A percentile compares a stretch with the other conserved stretches of the same genome.
Conservation (phyloP, 2,113 vertebrate genomes). For the Microtus montanus region DNA sequence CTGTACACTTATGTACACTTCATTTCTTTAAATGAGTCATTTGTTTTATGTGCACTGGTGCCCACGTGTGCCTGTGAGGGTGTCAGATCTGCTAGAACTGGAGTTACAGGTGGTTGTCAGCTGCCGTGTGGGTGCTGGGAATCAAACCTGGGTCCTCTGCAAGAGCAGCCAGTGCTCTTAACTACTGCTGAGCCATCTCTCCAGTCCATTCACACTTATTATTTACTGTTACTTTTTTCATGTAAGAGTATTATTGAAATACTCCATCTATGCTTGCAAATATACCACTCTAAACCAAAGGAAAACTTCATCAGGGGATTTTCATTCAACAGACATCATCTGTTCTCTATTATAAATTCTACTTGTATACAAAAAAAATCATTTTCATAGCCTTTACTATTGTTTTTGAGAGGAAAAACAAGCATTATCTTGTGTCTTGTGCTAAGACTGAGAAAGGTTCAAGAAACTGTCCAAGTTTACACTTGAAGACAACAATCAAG, state of each 20-base stretch:
- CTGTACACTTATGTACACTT: background rate
- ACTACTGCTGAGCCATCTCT: background rate
- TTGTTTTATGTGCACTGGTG: background rate
- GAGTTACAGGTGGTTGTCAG: background rate
- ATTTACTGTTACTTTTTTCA: slow-evolving; percentile 7
- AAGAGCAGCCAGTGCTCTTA: background rate
- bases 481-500: slow-evolving; percentile 35
- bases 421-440: background rate
- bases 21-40: background rate
- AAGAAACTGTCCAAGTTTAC: slow-evolving; percentile 24
- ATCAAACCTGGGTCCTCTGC: background rate
- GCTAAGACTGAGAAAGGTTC: background rate
- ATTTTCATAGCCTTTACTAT: background rate
- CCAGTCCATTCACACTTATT: background rate
- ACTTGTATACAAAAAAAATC: background rate
- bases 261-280: slow-evolving; percentile 26
- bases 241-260: background rate
- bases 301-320: slow-evolving; percentile 12
- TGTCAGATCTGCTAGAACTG: background rate
- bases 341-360: background rate
- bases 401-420: slow-evolving; percentile 33
- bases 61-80: background rate
- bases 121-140: background rate
- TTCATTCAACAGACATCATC: background rate
- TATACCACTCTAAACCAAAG: background rate